Conservation (phyloP, 2,797 vertebrate species). For the Varecia variegata region DNA sequence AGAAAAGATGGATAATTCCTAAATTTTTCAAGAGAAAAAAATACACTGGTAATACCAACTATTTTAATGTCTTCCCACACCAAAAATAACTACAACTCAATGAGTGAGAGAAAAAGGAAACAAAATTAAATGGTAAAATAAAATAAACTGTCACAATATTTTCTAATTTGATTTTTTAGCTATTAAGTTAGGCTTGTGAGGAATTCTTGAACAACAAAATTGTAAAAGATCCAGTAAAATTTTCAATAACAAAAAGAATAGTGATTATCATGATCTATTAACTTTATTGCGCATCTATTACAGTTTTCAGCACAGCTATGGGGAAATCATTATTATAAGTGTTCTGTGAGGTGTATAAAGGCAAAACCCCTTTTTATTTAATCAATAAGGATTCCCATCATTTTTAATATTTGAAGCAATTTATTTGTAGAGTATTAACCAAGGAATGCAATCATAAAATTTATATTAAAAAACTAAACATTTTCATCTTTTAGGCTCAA, state of each 20-base stretch:
- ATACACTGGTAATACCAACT: not conserved
- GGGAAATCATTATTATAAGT: not conserved
- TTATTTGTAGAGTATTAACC: slow-evolving; percentile 21
- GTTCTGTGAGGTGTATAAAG: not conserved
- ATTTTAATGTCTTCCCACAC: not conserved
- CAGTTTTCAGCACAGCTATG: not conserved
- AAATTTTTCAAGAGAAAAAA: not conserved
- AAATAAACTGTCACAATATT: not conserved
- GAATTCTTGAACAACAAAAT: slow-evolving; percentile 16
- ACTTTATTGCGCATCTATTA: slow-evolving; percentile 39
- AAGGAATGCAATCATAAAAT: not conserved
- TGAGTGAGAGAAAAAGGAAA: not conserved
- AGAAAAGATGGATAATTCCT: not conserved
- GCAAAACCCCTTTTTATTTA: slow-evolving; percentile 34
- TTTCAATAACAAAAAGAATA: slow-evolving; percentile 51
- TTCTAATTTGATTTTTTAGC: slow-evolving; percentile 18
- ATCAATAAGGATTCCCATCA: slow-evolving; percentile 46
- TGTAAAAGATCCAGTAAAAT: slow-evolving; percentile 25
- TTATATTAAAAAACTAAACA: not conserved
- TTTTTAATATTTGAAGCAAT: not conserved
- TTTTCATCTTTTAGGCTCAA: not conserved
- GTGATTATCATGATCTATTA: slow-evolving; percentile 55
- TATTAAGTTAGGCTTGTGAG: not conserved
- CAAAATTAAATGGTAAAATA: not conserved
- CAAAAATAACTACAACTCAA: not conserved